These are phyloP conservation scores for Phalacrocorax brasilianus DNA, from an alignment of 2,113 vertebrate genomes.

Conservation along the genomic window DNA sequence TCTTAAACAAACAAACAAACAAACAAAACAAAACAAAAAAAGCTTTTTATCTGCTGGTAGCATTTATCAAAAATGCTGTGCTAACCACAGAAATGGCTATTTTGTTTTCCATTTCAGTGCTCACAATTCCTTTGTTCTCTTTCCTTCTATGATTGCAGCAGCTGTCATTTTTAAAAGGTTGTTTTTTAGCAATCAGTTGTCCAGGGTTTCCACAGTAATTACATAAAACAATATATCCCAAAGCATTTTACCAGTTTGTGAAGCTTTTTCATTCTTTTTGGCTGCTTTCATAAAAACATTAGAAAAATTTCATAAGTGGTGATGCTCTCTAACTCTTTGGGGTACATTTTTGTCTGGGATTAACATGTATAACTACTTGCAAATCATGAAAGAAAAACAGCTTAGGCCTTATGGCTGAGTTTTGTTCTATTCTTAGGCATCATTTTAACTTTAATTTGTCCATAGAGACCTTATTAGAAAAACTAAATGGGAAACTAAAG, in stretches of 20 bases:
- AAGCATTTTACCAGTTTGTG: not conserved
- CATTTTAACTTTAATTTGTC: not conserved
- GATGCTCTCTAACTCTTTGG: not conserved
- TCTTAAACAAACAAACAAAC: not conserved
- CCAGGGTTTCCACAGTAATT: not conserved
- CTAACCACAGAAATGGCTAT: not conserved
- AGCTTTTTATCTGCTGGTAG: not conserved
- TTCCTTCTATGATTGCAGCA: not conserved
- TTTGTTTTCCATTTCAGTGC: not conserved
- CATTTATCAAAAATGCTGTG: not conserved
- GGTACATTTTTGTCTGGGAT: not conserved
- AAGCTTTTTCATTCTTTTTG: not conserved
- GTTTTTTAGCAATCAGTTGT: not conserved
- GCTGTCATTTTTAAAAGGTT: not conserved
- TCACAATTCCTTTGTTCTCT: not conserved
- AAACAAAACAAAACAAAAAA: not conserved
- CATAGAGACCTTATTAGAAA: not conserved
- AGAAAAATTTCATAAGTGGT: not conserved
- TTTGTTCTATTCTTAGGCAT: not conserved
- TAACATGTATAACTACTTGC: not conserved
- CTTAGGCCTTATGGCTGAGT: not conserved
- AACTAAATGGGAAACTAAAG: not conserved
- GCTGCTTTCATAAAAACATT: not conserved
- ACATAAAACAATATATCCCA: not conserved
- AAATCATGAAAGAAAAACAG: not conserved